Base-by-base conservation (phyloP, 2,888 invertebrate genomes). In the Oegoconia quadripuncta region DNA sequence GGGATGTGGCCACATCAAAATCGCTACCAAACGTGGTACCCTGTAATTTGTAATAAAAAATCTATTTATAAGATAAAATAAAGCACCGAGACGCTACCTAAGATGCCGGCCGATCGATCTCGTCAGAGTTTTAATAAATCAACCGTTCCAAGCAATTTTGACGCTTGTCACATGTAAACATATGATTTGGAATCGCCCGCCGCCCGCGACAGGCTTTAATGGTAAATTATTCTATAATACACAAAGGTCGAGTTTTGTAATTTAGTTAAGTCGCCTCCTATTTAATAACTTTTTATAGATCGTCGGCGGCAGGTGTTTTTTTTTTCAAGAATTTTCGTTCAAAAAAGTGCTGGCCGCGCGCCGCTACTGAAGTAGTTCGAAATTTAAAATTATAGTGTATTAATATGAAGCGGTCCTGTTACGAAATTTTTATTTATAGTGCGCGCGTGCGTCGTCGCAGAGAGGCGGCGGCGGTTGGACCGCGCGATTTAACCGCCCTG, bases 1-100 rank as follows among this genome's bases (percentile, higher is more conserved):
- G 57, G 55, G 55, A 49, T 52, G 50, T 49, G 66, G 58, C 64
- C 60, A 74, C 73, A 72, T 74, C 80, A 62, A 81, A 81, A 83
- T 81, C 82, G 83, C 83, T 84, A 84, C 84, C 82, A 83, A 83
- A 81, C 76, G 74, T 66, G 74, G 82, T 81, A 86, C 81, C 87
- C 87, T 83, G 76, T 87, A 86, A 87, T 87, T 87, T 87, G 75
- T 82, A 74, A 79, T 83, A 84, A 84, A 87, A 86, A 87, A 84
- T 84, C 83, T 86, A 86, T 87, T 86, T 87, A 87, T 83, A 80
- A 84, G 82, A 80, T 77, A 83, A 86, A 83, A 86, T 81, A 77
- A 83, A 75, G 77, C 76, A 78, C 72, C 69, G 71, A 69, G 73
- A 74, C 64, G 86, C 86, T 87, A 82, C 86, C 86, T 83, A 83